Percentiles rank a stretch among this genome's conserved stretches.
These are phyloP conservation scores for Pseudochirops cupreus DNA, from an alignment of 2,797 vertebrate genomes.

Conservation along the genomic window DNA sequence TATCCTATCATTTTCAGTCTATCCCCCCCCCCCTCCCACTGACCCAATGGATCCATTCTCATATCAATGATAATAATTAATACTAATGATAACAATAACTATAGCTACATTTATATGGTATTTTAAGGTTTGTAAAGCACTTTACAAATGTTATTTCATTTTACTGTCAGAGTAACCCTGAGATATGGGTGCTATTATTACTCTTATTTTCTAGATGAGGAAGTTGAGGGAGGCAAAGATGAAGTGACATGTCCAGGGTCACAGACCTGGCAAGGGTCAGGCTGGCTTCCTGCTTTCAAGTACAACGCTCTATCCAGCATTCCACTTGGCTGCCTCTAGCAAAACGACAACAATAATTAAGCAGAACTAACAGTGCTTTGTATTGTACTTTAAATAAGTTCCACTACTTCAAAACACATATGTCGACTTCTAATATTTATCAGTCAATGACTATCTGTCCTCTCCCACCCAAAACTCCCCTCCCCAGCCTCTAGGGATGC, in stretches of 20 bases:
- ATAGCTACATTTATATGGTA: neutral
- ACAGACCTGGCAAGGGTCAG: neutral
- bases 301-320: too few relatives aligned
- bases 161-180: neutral
- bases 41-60: neutral
- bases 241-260: neutral
- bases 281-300: neutral
- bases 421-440: neutral
- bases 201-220: neutral
- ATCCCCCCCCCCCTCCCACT: neutral
- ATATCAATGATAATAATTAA: neutral
- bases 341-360: neutral
- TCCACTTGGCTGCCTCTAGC: neutral
- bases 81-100: neutral
- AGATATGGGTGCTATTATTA: neutral
- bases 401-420: neutral
- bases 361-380: neutral
- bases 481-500: neutral
- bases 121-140: neutral
- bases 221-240: neutral
- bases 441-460: neutral
- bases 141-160: neutral
- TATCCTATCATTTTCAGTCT: neutral
- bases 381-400: neutral
- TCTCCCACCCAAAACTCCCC: neutral